These are phyloP conservation scores for Malthinus seriepunctatus DNA, from an alignment of 2,888 invertebrate species.

Conservation along the genomic window DNA sequence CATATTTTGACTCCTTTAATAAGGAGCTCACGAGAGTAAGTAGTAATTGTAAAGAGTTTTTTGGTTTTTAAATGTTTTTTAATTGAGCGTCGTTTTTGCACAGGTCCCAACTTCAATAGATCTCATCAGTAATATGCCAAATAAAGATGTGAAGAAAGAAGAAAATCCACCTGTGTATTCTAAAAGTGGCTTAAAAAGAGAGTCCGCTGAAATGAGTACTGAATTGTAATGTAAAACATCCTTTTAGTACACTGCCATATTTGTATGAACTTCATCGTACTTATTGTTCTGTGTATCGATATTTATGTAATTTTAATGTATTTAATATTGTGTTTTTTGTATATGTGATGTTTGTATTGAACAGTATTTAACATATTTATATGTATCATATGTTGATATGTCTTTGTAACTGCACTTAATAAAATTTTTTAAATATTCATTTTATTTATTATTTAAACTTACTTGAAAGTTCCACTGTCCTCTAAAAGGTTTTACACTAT, in stretches of 20 bases:
- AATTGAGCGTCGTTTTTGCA: too few species aligned
- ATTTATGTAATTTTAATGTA: conserved; percentile 20
- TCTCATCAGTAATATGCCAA: conserved; percentile 12
- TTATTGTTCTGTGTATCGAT: conserved; percentile 17
- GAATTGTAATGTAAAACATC: conserved; percentile 58
- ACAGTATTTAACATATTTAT: conserved; percentile 39
- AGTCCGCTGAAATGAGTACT: conserved; percentile 68
- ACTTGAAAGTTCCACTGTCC: too few species aligned
- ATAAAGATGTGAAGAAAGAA: conserved; percentile 39
- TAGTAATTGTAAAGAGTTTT: conserved; percentile 13
- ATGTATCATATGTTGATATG: conserved; percentile 37
- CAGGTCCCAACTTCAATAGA: conserved; percentile 36
- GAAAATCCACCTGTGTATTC: too few species aligned
- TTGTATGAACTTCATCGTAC: background rate
- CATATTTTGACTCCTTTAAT: conserved; percentile 46
- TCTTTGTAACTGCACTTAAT: conserved; percentile 22
- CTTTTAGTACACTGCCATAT: conserved; percentile 2
- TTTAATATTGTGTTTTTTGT: conserved; percentile 33
- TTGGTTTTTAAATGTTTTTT: too few species aligned
- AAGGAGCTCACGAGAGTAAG: conserved; percentile 43
- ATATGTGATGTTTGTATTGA: conserved; percentile 36
- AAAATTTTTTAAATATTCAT: conserved; percentile 8
- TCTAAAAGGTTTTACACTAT: too few species aligned
- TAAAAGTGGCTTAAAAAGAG: conserved; percentile 40
- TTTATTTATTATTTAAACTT: background rate